Percentiles rank a stretch among this genome's conserved stretches.
Conservation (phyloP, 2,888 invertebrate species). For the Hypomecis atomaria region DNA sequence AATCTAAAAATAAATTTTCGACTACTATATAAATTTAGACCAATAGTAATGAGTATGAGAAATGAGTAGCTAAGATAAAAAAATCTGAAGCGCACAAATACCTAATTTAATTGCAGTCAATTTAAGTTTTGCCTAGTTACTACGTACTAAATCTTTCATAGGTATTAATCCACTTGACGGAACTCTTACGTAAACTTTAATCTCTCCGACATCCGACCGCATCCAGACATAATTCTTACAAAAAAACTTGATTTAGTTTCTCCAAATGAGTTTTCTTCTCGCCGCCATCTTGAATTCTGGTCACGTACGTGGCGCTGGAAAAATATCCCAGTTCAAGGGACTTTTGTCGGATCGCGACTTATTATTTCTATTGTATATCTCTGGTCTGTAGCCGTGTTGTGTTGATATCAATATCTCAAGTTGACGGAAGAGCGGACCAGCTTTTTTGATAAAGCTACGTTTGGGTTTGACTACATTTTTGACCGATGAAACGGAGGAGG, state of each 20-base stretch:
- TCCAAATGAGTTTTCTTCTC: constrained; percentile 36
- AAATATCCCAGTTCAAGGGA: constrained; percentile 19
- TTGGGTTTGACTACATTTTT: too few species aligned
- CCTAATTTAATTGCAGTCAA: too few species aligned
- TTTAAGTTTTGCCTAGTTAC: too few species aligned
- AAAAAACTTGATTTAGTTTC: constrained; percentile 31
- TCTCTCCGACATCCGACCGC: constrained; percentile 14
- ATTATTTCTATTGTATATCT: constrained; percentile 21
- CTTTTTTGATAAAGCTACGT: too few species aligned
- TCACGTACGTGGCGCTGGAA: constrained; percentile 35
- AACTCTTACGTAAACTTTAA: constrained; percentile 9
- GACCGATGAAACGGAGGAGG: too few species aligned
- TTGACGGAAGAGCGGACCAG: too few species aligned
- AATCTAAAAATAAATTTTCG: too few species aligned
- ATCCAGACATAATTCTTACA: constrained; percentile 20
- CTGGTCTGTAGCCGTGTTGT: constrained; percentile 6
- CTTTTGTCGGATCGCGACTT: constrained; percentile 20
- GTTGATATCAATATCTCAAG: neutral
- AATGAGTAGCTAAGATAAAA: too few species aligned
- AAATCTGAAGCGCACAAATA: too few species aligned
- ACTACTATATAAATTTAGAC: too few species aligned
- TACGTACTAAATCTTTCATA: neutral
- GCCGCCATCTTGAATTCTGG: constrained; percentile 38
- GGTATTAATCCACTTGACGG: neutral
- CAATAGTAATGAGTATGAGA: too few species aligned